Evolutionary conservation across 1,140 invertebrate genomes (phyloP), one percentile per base, ranked within the genome.

Genomic region (Scaptomyza graminum): DNA sequence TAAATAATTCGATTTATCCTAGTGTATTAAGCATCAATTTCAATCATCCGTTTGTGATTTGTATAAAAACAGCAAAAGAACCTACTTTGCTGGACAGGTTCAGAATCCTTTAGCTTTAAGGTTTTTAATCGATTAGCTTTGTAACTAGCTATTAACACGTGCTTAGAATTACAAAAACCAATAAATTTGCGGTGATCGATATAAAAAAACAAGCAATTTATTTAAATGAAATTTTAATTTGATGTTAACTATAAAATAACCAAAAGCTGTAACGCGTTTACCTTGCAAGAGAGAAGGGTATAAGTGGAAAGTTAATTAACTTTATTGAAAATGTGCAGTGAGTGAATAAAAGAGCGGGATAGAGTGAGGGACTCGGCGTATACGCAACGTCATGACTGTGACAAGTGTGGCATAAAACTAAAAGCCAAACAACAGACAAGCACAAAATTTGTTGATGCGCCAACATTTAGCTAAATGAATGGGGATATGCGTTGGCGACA

Each of bases 381-480:
- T 68, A 31, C 34, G 50, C 49, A 62, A 69, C 59, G 66, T 46
- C 65, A 52, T 49, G 28, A 54, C 57, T 46, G 56, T 61, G 47
- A 68, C 39, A 56, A 60, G 37, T 39, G 16, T 34, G 52, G 12
- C 52, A 11, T 6, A 46, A 28, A 64, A 25, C 61, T 41, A 47
- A 43, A 59, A 63, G 44, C 12, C 47, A 68, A 54, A 69, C 57
- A 52, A 56, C n/a, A 56, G 39, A 22, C 46, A 31, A 25, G 50
- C 28, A 12, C 18, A 54, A 34, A 34, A 50, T 59, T 62, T 70
- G 56, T 51, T 82, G 82, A 82, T 82, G 46, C 63, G 44, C 65
- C 46, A 50, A 65, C 66, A 71, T 80, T 80, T 80, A 80, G 72
- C 39, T 22, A 59, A 60, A 59, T 41, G 47, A 59, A 67, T 47